phyloP scores from a whole-genome alignment of 2,888 invertebrate genomes.

The Ornithoptera priamus region DNA sequence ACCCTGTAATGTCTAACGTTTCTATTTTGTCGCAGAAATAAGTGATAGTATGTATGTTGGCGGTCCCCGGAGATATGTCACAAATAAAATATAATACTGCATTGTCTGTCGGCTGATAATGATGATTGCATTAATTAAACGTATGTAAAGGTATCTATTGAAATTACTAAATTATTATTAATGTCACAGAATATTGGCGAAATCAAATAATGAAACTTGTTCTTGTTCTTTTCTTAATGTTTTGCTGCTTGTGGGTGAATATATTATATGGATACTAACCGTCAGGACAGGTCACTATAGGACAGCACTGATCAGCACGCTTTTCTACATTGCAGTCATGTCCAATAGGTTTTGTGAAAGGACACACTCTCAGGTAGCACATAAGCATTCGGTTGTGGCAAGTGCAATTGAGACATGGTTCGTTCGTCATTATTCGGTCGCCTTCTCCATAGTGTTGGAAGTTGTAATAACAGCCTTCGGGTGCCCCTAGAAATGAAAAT shows the following conservation, averaged over 20 bases:
- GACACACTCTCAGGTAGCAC: constrained; percentile 96
- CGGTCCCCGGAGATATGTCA: too few species aligned
- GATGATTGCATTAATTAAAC: too few species aligned
- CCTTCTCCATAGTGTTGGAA: constrained; percentile 96
- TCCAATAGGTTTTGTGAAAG: constrained; percentile 95
- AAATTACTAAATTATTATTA: too few species aligned
- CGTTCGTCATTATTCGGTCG: constrained; percentile 95
- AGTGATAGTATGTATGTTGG: too few species aligned
- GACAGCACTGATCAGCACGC: constrained; percentile 95
- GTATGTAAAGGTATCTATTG: too few species aligned
- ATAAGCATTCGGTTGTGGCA: constrained; percentile 97
- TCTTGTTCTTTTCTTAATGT: background rate
- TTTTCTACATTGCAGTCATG: constrained; percentile 95
- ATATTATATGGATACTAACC: constrained; percentile 76
- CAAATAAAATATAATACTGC: too few species aligned
- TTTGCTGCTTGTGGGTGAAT: background rate
- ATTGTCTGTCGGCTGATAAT: too few species aligned
- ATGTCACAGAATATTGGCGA: too few species aligned
- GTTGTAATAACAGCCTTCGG: constrained; percentile 94
- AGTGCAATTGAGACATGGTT: constrained; percentile 97
- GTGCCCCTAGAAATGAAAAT: constrained; percentile 67
- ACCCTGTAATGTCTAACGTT: too few species aligned
- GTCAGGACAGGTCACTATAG: constrained; percentile 95
- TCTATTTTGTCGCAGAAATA: too few species aligned
- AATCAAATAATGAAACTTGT: background rate